Evolutionary conservation across 2,888 invertebrate species (phyloP).

Genomic region (Digitonthophagus gazella): DNA sequence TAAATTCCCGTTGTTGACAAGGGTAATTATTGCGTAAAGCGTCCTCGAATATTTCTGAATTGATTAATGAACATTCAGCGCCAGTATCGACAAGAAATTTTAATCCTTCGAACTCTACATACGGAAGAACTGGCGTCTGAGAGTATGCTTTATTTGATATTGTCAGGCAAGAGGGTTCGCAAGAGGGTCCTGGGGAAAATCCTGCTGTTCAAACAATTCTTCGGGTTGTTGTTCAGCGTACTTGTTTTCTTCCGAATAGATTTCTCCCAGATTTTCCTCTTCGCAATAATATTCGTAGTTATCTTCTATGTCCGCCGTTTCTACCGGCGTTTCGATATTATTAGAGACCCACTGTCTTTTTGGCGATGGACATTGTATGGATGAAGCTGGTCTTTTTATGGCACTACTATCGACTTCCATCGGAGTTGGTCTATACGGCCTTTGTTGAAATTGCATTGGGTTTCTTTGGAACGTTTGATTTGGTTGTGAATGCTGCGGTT

Average conservation of each 20-base stretch:
- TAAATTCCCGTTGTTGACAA: slow-evolving; percentile 12
- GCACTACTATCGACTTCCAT: slow-evolving; percentile 15
- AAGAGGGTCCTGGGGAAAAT: background rate
- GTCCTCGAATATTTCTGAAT: background rate
- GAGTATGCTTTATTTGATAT: slow-evolving; percentile 14
- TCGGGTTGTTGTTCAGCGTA: no score
- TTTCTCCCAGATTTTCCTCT: background rate
- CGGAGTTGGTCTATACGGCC: slow-evolving; percentile 6
- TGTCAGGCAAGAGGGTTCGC: slow-evolving; percentile 2
- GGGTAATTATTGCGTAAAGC: slow-evolving; percentile 8
- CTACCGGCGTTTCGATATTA: background rate
- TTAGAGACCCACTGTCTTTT: slow-evolving; percentile 17
- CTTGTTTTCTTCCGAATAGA: no score
- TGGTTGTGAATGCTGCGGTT: background rate
- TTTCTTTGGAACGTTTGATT: no score
- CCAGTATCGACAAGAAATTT: slow-evolving; percentile 11
- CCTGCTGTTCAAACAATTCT: slow-evolving; percentile 20
- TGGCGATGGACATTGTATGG: background rate
- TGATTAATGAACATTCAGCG: slow-evolving; percentile 11
- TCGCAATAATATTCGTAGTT: background rate
- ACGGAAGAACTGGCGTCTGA: slow-evolving; percentile 4
- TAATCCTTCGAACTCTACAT: slow-evolving; percentile 12
- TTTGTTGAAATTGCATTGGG: background rate
- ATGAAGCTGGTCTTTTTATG: slow-evolving; percentile 6
- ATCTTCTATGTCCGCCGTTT: slow-evolving; percentile 7